Evolutionary conservation across 35 echinoderm and acorn worm species (phyloP).

Genomic region (Ptychodera flava): DNA sequence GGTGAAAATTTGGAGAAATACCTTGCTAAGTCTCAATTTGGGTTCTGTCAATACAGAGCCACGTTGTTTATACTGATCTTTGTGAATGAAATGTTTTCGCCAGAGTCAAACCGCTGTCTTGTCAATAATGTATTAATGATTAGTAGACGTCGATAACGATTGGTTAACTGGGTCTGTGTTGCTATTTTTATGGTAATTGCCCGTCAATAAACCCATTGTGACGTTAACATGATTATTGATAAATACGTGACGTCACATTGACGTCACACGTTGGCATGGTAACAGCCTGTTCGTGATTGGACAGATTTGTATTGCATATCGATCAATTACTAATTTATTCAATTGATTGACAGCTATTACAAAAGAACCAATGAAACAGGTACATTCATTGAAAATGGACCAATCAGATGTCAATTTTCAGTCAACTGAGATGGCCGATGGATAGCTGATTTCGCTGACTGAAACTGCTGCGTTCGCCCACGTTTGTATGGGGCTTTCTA

Average conservation of each 20-base stretch:
- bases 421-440: not conserved
- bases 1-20: not conserved
- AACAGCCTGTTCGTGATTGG: not conserved
- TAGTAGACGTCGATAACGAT: not conserved
- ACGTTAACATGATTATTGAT: not conserved
- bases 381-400: not conserved
- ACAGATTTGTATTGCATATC: not conserved
- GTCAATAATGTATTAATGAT: not conserved
- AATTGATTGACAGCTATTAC: not conserved
- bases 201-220: not conserved
- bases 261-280: not conserved
- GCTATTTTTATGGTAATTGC: not conserved
- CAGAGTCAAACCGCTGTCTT: not conserved
- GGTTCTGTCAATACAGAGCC: not conserved
- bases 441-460: not conserved
- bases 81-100: not conserved
- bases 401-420: not conserved
- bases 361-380: not conserved
- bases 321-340: not conserved
- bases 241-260: not conserved
- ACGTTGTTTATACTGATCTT: slow-evolving; percentile 1
- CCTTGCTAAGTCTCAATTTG: not conserved
- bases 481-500: not conserved
- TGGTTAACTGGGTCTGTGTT: not conserved
- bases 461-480: not conserved